Conservation (phyloP, 35 echinoderm and acorn worm genomes). For the Anneissia japonica region DNA sequence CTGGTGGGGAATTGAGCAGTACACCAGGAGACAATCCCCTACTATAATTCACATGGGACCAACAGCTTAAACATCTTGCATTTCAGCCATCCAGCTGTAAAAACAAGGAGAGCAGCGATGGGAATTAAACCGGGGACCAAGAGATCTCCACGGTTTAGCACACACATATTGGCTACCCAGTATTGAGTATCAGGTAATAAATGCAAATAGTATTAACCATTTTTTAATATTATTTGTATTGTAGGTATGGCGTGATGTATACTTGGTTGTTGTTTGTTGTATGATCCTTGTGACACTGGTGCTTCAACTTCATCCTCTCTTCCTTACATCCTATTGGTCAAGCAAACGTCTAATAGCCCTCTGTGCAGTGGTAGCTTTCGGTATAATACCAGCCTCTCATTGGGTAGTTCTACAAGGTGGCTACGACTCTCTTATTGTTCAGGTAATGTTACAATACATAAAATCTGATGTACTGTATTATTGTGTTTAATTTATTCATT, state of each 20-base stretch:
- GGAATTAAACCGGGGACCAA: no score
- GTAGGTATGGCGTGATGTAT: slow-evolving; percentile 67
- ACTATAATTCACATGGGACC: no score
- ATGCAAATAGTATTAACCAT: not conserved
- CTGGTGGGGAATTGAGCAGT: no score
- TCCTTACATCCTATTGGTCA: slow-evolving; percentile 60
- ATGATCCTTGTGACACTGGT: slow-evolving; percentile 65
- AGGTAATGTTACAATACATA: slow-evolving; percentile 29
- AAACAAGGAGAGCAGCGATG: not conserved
- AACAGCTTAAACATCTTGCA: no score
- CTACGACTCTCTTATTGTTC: slow-evolving; percentile 52
- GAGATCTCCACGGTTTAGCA: not conserved
- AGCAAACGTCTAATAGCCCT: slow-evolving; percentile 53
- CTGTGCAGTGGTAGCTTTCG: slow-evolving; percentile 64
- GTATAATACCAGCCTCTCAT: slow-evolving; percentile 74
- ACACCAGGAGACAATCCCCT: no score
- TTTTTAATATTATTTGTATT: not conserved
- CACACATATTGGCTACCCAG: not conserved
- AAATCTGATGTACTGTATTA: not conserved
- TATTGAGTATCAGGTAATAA: not conserved
- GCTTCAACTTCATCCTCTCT: slow-evolving; percentile 65
- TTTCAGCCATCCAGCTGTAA: not conserved
- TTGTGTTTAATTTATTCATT: not conserved
- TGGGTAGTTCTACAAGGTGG: slow-evolving; percentile 87
- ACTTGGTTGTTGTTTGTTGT: slow-evolving; percentile 50